Evolutionary conservation across 2,888 invertebrate genomes (phyloP), one percentile per base, ranked within the genome.

Genomic region (Tuta absoluta): DNA sequence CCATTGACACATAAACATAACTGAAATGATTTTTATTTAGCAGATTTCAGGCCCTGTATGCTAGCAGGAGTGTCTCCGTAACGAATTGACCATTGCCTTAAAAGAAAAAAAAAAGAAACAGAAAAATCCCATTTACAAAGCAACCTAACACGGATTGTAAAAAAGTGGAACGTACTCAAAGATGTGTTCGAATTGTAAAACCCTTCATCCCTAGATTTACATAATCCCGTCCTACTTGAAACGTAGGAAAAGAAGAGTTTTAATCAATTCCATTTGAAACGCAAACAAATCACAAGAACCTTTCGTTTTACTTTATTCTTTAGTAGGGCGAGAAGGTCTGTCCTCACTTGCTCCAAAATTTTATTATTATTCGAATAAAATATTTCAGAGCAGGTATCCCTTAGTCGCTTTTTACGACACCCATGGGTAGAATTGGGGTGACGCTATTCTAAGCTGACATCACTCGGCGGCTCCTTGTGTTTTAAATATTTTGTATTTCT

Each of bases 181-280:
- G 49, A 23, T 12, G 51, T 21, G 21, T 51, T 4, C 51, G 23
- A 10, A 19, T 48, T 51, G 23, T 51, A 21, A 51, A 51, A 51
- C 38, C 58, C 53, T 58, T 57, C 19, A 19, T 58, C 23, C 58
- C 21, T 10, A 41, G 19, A 41, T 59, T 59, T 59, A 45, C 59
- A 59, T 59, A 59, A 59, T 59, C 59, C 59, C 12, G 14, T 21
- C 37, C 38, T 58, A 41, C 41, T n/a, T 3, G 14, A n/a, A 58
- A 37, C 19, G 21, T 17, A 59, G 41, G 19, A 59, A 59, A 59
- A 21, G 41, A 59, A 59, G 59, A 38, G 38, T 59, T 45, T 37
- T 41, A 59, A 59, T 59, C 59, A 59, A 37, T 45, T 59, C 59
- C 59, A 59, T 45, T 45, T 23, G 45, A 45, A 59, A n/a, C 19